phyloP scores from a whole-genome alignment of 64 coral and sea anemone genomes.

The Montipora capricornis region DNA sequence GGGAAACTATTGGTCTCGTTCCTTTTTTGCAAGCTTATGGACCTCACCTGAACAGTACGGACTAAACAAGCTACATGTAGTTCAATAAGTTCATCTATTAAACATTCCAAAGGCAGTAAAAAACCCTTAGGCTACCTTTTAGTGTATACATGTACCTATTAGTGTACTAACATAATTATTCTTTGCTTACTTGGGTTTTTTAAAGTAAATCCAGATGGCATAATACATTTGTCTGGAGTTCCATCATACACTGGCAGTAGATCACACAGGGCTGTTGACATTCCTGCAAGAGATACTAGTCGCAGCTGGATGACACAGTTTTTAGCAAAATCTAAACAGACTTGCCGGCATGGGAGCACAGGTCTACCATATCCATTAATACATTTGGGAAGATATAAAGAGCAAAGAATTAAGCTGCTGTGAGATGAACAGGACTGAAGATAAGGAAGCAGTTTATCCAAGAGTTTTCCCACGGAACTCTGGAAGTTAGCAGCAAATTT shows the following conservation, averaged over 20 bases:
- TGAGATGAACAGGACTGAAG: slow-evolving; percentile 10
- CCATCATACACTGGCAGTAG: slow-evolving; percentile 52
- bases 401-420: slow-evolving; percentile 62
- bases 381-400: slow-evolving; percentile 65
- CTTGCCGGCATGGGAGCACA: slow-evolving; percentile 59
- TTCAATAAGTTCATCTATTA: no score
- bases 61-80: no score
- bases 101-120: no score
- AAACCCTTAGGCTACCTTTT: no score
- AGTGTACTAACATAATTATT: neutral
- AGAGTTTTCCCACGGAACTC: neutral
- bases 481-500: neutral
- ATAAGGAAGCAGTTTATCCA: neutral
- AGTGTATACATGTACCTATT: no score
- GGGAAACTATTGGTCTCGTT: no score
- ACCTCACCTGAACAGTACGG: no score
- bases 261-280: slow-evolving; percentile 58
- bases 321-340: slow-evolving; percentile 68
- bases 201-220: neutral
- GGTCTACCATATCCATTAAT: slow-evolving; percentile 25
- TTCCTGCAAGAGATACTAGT: slow-evolving; percentile 13
- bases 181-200: neutral
- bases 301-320: slow-evolving; percentile 17
- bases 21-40: no score
- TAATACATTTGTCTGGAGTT: slow-evolving; percentile 33